These are phyloP conservation scores for Calephelis nemesis DNA, from an alignment of 1,140 invertebrate genomes.

Conservation along the genomic window DNA sequence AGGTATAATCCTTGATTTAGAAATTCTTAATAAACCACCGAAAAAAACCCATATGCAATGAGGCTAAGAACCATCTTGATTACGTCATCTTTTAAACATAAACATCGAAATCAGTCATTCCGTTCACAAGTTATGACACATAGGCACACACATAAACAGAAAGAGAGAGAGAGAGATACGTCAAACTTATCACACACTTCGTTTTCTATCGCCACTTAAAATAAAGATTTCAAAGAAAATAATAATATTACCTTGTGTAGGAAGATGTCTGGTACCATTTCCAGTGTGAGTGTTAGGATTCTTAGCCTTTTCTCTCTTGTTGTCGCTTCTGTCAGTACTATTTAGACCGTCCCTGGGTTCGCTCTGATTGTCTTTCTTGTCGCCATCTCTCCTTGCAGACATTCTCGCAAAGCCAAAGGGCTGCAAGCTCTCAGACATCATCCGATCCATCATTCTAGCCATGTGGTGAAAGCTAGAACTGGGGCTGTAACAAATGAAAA, in stretches of 20 bases:
- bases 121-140: no score
- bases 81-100: no score
- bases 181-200: no score
- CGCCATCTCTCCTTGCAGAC: conserved; percentile 60
- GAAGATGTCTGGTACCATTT: conserved; percentile 63
- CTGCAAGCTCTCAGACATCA: conserved; percentile 82
- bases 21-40: no score
- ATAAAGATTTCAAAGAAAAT: background rate
- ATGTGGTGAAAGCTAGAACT: conserved; percentile 82
- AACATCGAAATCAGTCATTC: no score
- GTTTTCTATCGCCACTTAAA: background rate
- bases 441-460: conserved; percentile 86
- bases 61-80: no score
- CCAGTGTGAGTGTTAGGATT: conserved; percentile 48
- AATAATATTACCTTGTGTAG: conserved; percentile 55
- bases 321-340: conserved; percentile 55
- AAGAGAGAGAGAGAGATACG: no score
- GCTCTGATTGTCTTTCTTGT: conserved; percentile 38
- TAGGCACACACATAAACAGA: no score
- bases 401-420: conserved; percentile 83
- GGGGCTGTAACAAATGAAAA: conserved; percentile 48
- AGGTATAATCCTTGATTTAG: no score
- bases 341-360: conserved; percentile 58
- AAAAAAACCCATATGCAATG: background rate
- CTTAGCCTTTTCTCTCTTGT: conserved; percentile 45